Evolutionary conservation across 2,797 vertebrate species (phyloP).

Genomic region (Lutjanus argentimaculatus): DNA sequence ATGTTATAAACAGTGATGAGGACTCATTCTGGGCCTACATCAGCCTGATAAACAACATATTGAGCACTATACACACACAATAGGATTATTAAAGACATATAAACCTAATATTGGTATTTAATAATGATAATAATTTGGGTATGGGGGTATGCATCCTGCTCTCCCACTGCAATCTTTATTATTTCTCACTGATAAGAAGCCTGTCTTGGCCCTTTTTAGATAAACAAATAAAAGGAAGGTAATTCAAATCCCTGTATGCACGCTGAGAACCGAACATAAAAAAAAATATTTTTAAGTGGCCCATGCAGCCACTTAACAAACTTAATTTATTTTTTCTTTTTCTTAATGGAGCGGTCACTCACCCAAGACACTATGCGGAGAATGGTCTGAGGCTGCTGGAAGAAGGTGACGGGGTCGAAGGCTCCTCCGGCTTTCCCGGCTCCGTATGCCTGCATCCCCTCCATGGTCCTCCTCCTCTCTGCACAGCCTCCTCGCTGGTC

Average conservation of each 20-base stretch:
- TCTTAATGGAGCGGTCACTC: slow-evolving; percentile 43
- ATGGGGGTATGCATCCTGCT: no score
- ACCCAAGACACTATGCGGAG: slow-evolving; percentile 93
- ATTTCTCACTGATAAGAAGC: background rate
- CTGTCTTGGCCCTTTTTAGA: background rate
- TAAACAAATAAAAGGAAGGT: background rate
- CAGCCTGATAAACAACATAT: background rate
- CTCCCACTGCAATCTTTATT: no score
- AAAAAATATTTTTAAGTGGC: no score
- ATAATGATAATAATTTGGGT: no score
- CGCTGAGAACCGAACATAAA: no score
- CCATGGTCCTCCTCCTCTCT: slow-evolving; percentile 84
- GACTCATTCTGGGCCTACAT: slow-evolving; percentile 1
- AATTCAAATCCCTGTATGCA: no score
- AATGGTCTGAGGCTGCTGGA: slow-evolving; percentile 94
- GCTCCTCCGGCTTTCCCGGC: slow-evolving; percentile 96
- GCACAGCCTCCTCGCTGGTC: slow-evolving; percentile 53
- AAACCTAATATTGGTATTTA: background rate
- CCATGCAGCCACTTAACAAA: background rate
- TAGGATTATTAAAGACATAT: background rate
- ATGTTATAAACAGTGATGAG: slow-evolving; percentile 1
- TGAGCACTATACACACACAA: background rate
- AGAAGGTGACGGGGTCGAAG: slow-evolving; percentile 94
- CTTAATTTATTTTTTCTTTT: background rate
- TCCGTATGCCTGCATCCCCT: slow-evolving; percentile 93